A percentile compares a stretch with the other conserved stretches of the same genome.
Conservation (phyloP, 2,113 vertebrate genomes). For the Furnarius figulus region DNA sequence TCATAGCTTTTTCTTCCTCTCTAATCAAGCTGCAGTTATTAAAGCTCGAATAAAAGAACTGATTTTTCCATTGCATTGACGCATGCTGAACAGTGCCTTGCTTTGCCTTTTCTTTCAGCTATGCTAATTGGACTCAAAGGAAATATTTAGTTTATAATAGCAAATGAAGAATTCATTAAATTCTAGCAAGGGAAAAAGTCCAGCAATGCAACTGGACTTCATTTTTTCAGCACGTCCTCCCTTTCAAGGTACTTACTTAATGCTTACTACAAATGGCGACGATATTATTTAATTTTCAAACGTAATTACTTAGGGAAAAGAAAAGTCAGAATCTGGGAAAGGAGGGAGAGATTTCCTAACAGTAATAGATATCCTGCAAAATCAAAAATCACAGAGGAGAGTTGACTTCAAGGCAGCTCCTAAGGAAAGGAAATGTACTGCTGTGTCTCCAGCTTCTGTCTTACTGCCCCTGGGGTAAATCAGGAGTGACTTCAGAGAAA, state of each 20-base stretch:
- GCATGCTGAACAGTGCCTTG: constrained; percentile 76
- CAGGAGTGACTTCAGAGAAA: not conserved
- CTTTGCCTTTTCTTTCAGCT: constrained; percentile 79
- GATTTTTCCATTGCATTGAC: constrained; percentile 81
- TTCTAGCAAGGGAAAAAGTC: constrained; percentile 65
- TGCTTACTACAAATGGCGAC: constrained; percentile 48
- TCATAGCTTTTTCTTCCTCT: constrained; percentile 66
- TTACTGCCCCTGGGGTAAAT: constrained; percentile 24
- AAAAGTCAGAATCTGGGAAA: not conserved
- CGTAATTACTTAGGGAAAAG: constrained; percentile 1
- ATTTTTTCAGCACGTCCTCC: constrained; percentile 10
- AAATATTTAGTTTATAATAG: constrained; percentile 83
- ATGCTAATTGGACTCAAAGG: constrained; percentile 85
- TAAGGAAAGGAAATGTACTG: not conserved
- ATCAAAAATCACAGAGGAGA: not conserved
- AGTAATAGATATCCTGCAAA: not conserved
- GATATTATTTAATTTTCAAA: constrained; percentile 62
- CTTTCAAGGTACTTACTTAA: constrained; percentile 58
- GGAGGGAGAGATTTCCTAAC: not conserved
- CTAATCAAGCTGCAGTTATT: constrained; percentile 83
- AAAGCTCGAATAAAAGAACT: constrained; percentile 80
- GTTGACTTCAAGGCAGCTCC: not conserved
- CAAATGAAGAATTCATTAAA: constrained; percentile 80
- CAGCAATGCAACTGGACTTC: constrained; percentile 30
- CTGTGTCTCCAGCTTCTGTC: not conserved